Evolutionary conservation across 2,113 vertebrate species (phyloP), one percentile per base, ranked within the genome.

Genomic region (Python bivittatus): DNA sequence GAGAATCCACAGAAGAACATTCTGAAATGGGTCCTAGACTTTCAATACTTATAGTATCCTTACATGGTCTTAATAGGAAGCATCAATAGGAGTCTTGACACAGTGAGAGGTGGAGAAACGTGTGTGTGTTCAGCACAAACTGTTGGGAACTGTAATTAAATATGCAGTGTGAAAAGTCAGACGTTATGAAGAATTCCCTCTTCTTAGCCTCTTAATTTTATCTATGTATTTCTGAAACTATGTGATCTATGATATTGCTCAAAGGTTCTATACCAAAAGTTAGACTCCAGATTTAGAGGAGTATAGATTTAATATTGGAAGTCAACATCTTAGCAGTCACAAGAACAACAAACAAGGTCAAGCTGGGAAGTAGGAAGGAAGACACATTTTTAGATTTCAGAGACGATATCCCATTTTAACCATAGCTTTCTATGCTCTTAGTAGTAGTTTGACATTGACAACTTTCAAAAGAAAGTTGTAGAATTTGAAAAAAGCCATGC

Each of bases 401-500:
- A 64, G 0, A 13, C 86, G 38, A 84, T 27, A 13, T 22, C 13
- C 33, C 33, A 7, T 91, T 88, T 88, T 58, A 61, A 33, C 57
- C 58, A 2, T 84, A 0, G 0, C 12, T 44, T 33, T 90, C 61
- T 11, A 6, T 85, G 61, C 89, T 89, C 20, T 53, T 83, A 52
- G 29, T 42, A 87, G 0, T 0, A 4, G 25, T 88, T 54, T 7
- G 2, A 0, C 0, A 20, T n/a, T 7, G 6, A 0, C 0, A 20
- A 42, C 10, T 90, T 52, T 84, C 54, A 52, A 60, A 2, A 83
- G 42, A 91, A 68, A 7, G 10, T 4, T 58, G 56, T 53, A 33
- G 2, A 83, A 68, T 0, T 0, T 0, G 1, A 72, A 58, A 83
- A 64, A 88, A 90, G 4, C 13, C 56, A 1, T 57, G 79, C 61